These are phyloP conservation scores for Distichodus sexfasciatus DNA, from an alignment of 2,797 vertebrate species.

Conservation along the genomic window DNA sequence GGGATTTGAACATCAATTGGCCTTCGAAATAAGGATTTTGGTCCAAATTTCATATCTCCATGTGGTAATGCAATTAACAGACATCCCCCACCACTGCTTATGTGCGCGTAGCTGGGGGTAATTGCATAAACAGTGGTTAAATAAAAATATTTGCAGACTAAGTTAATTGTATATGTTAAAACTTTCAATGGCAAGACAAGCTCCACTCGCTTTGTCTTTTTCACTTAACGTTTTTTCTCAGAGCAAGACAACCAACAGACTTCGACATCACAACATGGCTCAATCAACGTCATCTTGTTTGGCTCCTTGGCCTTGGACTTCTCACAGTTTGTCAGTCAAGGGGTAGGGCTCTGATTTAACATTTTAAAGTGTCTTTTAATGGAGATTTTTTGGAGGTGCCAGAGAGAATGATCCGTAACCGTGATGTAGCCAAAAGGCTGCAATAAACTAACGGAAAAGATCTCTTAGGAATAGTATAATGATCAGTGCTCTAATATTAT, in stretches of 20 bases:
- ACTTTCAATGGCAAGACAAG: neutral
- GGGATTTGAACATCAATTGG: neutral
- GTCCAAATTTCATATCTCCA: neutral
- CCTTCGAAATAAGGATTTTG: neutral
- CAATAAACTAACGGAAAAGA: neutral
- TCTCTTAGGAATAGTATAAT: neutral
- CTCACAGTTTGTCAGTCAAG: constrained; percentile 57
- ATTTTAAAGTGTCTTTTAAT: constrained; percentile 14
- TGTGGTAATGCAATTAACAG: neutral
- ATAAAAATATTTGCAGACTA: neutral
- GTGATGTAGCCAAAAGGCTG: constrained; percentile 4
- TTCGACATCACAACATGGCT: constrained; percentile 39
- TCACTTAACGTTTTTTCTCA: constrained; percentile 46
- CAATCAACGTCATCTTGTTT: constrained; percentile 66
- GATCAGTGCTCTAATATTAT: constrained; percentile 1
- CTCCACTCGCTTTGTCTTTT: neutral
- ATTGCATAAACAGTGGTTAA: neutral
- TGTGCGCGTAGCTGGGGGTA: neutral
- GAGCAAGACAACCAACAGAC: constrained; percentile 53
- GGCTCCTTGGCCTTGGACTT: constrained; percentile 69
- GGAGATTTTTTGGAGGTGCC: constrained; percentile 12
- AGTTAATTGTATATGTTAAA: neutral
- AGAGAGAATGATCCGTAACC: neutral
- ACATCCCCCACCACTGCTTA: neutral
- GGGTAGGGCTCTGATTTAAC: constrained; percentile 56